Percentiles rank a stretch among this genome's conserved stretches.
Evolutionary conservation across 2,113 vertebrate genomes (phyloP).

Genomic region (Gallinago jamesoni): DNA sequence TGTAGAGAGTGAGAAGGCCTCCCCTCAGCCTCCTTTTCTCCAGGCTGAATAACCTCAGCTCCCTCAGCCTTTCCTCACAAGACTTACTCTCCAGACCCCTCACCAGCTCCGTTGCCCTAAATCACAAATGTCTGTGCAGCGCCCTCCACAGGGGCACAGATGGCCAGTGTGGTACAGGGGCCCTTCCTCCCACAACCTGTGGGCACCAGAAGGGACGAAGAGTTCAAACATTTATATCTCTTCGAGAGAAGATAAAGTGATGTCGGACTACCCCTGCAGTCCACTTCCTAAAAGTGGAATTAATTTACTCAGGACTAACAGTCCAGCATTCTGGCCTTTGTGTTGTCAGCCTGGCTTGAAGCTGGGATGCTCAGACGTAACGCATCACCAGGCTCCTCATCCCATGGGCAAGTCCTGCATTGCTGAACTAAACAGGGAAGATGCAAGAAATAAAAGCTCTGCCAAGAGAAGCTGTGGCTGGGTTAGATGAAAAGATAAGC

Average conservation of each 20-base stretch:
- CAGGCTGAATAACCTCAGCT: too few species aligned
- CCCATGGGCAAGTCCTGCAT: not conserved
- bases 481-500: not conserved
- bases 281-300: not conserved
- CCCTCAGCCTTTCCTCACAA: too few species aligned
- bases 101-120: too few species aligned
- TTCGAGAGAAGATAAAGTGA: not conserved
- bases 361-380: not conserved
- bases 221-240: not conserved
- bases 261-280: not conserved
- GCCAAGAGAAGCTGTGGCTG: not conserved
- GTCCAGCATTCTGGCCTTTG: not conserved
- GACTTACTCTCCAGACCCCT: too few species aligned
- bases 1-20: too few species aligned
- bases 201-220: not conserved
- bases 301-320: not conserved
- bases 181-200: not conserved
- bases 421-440: not conserved
- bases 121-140: not conserved
- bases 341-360: not conserved
- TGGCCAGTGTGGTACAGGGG: not conserved
- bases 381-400: not conserved
- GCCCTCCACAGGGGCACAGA: rapidly evolving
- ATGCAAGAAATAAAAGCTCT: not conserved
- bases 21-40: too few species aligned